These are phyloP conservation scores for Coluber constrictor DNA, from an alignment of 2,797 vertebrate genomes.

Conservation along the genomic window DNA sequence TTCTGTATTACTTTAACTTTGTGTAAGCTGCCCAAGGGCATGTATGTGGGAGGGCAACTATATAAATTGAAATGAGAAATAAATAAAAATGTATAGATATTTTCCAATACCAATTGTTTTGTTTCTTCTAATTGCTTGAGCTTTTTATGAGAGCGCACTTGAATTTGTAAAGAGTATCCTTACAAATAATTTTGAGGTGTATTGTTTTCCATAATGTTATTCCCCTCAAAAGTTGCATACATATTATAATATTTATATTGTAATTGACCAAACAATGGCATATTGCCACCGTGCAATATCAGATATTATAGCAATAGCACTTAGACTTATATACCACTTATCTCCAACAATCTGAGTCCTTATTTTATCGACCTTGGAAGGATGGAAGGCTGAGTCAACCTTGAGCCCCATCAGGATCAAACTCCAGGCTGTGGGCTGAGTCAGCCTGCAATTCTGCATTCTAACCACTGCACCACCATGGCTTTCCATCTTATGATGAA, in stretches of 20 bases:
- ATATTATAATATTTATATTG: constrained; percentile 31
- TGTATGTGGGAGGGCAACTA: neutral
- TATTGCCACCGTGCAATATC: constrained; percentile 11
- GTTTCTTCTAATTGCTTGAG: constrained; percentile 20
- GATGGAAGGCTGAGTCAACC: neutral
- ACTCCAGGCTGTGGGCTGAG: neutral
- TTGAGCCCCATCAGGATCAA: neutral
- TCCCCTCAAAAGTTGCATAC: constrained; percentile 10
- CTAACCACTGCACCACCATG: neutral
- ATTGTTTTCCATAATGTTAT: constrained; percentile 18
- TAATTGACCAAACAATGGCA: constrained; percentile 4
- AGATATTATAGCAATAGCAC: constrained; percentile 20
- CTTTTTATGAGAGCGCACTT: constrained; percentile 5
- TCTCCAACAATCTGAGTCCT: neutral
- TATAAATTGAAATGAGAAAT: neutral
- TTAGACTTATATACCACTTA: neutral
- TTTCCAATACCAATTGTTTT: neutral
- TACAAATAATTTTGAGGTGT: neutral
- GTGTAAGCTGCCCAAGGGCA: neutral
- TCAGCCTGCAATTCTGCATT: neutral
- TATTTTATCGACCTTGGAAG: neutral
- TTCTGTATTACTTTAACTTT: neutral
- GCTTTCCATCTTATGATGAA: neutral
- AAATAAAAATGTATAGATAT: neutral
- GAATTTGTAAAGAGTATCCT: constrained; percentile 6